Base-by-base conservation (phyloP, 1,140 invertebrate species). In the Drosophila leontia region DNA sequence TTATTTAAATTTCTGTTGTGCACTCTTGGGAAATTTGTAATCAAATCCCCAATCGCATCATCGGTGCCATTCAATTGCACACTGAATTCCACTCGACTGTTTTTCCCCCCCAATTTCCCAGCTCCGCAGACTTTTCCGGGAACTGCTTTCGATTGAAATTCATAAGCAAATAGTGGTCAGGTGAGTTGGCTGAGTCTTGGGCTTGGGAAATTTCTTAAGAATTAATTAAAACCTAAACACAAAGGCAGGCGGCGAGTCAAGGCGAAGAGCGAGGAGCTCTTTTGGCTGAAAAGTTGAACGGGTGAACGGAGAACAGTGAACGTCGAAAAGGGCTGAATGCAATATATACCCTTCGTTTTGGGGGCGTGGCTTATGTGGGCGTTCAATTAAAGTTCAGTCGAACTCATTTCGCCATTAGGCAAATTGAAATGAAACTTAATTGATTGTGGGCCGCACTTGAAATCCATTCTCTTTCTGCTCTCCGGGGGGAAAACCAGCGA, bases 201-300 rank as follows among this genome's bases (percentile, higher is more conserved):
- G 35, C 35, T 45, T 58, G 47, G 67, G 41, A 62, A 77, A 84
- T 84, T 84, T 84, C 77, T 80, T 77, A 34, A 69, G 77, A 78
- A 84, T 84, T 84, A 84, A 85, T 85, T 80, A 84, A 84, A 85
- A 84, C 45, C 77, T 48, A 84, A 84, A 80, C 41, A 84, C 77
- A 84, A 80, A 72, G 72, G 69, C 63, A 74, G 58, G 6, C 50
- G 11, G 6, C n/a, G 32, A 45, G 29, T 44, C 41, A 29, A 47
- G 58, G 41, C 45, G 32, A 61, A 48, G 29, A 42, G 15, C 45
- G 23, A 15, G 15, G 13, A 50, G 77, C 35, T 44, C 61, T 59
- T 59, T 59, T n/a, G 12, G 32, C 45, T 39, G 32, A 26, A 42
- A 37, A 60, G 32, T 35, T 53, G n/a, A n/a, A n/a, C 8, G 15